Evolutionary conservation across 2,113 vertebrate genomes (phyloP), one percentile per base, ranked within the genome.

Genomic region (Columbina picui): DNA sequence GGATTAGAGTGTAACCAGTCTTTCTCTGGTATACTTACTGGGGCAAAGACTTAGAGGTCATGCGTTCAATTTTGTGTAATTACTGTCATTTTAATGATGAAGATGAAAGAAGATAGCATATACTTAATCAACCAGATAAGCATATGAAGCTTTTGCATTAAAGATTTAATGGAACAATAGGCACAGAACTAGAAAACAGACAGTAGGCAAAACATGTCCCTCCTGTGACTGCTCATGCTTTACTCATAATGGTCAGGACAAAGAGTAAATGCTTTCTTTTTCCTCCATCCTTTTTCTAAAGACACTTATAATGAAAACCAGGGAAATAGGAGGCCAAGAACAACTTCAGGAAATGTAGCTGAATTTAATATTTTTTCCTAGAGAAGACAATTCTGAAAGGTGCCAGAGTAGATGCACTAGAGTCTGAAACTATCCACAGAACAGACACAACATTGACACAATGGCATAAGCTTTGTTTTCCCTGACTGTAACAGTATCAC

Each of bases 71-170:
- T 92, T 74, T 70, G 50, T 69, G 84, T 65, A 97, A 97, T 97
- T 98, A 96, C 91, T 96, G 94, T 94, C 97, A 96, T 49, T 88
- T 96, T 94, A 94, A 88, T 93, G 89, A 96, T 76, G 91, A 94
- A 86, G 94, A 95, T 69, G 83, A 95, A 96, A 97, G 82, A 89
- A 93, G 85, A 74, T 77, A 88, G 64, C 68, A 36, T 91, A 60
- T 36, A 96, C 95, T 97, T 96, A 93, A 97, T 97, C 94, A 97
- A 94, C 87, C 89, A 96, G 80, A 95, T 91, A 96, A 93, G 82
- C 87, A 90, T 70, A 90, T 60, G 89, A 94, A 94, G 84, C 64
- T 93, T 87, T 49, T 97, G 49, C 68, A 94, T 83, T 89, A 85
- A 85, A 90, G 69, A 96, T 93, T 94, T 55, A 38, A 87, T 92